Base-by-base conservation (phyloP, 1,140 invertebrate species). In the Drosophila sulfurigaster region DNA sequence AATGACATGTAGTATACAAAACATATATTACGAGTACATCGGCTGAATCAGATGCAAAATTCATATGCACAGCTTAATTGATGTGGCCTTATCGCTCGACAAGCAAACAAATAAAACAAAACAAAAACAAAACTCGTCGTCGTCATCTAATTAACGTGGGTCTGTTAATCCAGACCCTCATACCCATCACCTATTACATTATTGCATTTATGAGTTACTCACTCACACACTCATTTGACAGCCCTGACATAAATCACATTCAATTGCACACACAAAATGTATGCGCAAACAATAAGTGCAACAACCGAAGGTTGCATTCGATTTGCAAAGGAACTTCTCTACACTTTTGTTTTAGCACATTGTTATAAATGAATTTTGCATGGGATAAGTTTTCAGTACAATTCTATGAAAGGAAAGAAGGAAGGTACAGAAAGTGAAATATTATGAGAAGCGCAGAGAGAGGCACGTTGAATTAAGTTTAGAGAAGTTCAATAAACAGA, bases 21-120 rank as follows among this genome's bases (percentile, higher is more conserved):
- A 10, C 41, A 43, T 1, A 43, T 13, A n/a, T 5, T 8, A 7
- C 5, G 45, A 48, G 15, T 48, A 11, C 16, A 32, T 32, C 30
- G 11, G 11, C n/a, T 46, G 45, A 15, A 46, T 45, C 32, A 15
- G 30, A 5, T 7, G 30, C 1, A 43, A 46, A 70, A 52, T 45
- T 75, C 73, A 58, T 51, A 75, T 32, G 54, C 5, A n/a, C 68
- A n/a, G 10, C 68, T 45, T 79, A 87, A 82, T 87, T 87, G 71
- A 52, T 54, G 41, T 66, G 80, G 51, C 80, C 79, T 83, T 59
- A 75, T 68, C 65, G 51, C 70, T 72, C 60, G 62, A n/a, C 43
- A 45, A 58, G n/a, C 35, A 45, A 58, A 35, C n/a, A 32, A 38
- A 8, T 4, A 20, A 20, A 25, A 25, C 3, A 25, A 20, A 20